Evolutionary conservation across 1,140 invertebrate species (phyloP).

Genomic region (Vanessa atalanta): DNA sequence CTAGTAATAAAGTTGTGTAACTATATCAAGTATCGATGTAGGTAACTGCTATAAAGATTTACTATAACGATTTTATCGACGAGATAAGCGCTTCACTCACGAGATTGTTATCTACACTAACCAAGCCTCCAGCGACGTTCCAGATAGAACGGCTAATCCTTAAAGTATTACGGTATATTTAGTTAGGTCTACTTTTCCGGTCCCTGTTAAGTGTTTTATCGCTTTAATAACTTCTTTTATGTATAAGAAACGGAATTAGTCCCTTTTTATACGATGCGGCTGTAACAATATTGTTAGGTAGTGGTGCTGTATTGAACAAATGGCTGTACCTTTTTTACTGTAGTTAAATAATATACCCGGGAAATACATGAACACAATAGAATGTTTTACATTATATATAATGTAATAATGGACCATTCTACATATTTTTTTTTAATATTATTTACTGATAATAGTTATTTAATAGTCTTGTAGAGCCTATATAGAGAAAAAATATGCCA

Average conservation of each 20-base stretch:
- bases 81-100: constrained; percentile 24
- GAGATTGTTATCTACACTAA: constrained; percentile 24
- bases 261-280: background rate
- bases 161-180: constrained; percentile 22
- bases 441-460: too few relatives aligned
- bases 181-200: constrained; percentile 8
- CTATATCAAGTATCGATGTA: background rate
- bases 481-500: too few relatives aligned
- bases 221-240: background rate
- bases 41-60: constrained; percentile 17
- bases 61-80: constrained; percentile 25
- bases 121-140: constrained; percentile 19
- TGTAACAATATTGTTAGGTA: too few relatives aligned
- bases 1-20: background rate
- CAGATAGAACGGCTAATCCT: constrained; percentile 15
- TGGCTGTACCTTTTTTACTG: too few relatives aligned
- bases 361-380: too few relatives aligned
- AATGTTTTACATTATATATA: too few relatives aligned
- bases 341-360: too few relatives aligned
- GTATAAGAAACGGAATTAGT: background rate
- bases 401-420: too few relatives aligned
- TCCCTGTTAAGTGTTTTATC: constrained; percentile 1
- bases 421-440: too few relatives aligned
- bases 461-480: too few relatives aligned
- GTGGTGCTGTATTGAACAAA: too few relatives aligned